Evolutionary conservation across 2,113 vertebrate genomes (phyloP).

Genomic region (Gallinago undulata): DNA sequence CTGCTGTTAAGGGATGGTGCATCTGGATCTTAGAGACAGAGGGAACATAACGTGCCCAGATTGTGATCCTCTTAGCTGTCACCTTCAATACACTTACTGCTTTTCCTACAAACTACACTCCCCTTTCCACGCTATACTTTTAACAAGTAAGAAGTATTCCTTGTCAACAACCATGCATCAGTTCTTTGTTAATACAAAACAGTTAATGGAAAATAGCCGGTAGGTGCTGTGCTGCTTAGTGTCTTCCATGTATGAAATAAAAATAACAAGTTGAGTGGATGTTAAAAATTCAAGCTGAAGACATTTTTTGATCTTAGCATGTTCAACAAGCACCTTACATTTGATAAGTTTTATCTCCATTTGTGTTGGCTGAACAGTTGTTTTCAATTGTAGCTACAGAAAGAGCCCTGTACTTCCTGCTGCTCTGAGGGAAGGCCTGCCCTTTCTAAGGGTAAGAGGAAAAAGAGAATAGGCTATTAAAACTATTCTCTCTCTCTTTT

Average conservation of each 20-base stretch:
- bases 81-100: background rate
- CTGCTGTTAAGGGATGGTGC: background rate
- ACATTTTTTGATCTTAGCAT: background rate
- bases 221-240: background rate
- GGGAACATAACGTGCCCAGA: accelerated
- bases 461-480: background rate
- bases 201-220: background rate
- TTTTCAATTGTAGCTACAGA: background rate
- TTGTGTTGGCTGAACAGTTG: background rate
- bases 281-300: background rate
- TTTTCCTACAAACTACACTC: background rate
- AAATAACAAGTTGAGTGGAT: background rate
- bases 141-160: background rate
- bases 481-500: background rate
- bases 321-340: background rate
- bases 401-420: background rate
- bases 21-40: background rate
- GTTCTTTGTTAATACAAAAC: background rate
- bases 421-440: background rate
- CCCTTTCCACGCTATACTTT: background rate
- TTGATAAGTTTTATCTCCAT: background rate
- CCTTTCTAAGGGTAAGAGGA: background rate
- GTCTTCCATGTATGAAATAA: background rate
- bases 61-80: background rate
- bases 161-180: accelerated